A percentile compares a stretch with the other conserved stretches of the same genome.
Conservation (phyloP, 2,113 vertebrate species). For the Pollimyrus isidori region DNA sequence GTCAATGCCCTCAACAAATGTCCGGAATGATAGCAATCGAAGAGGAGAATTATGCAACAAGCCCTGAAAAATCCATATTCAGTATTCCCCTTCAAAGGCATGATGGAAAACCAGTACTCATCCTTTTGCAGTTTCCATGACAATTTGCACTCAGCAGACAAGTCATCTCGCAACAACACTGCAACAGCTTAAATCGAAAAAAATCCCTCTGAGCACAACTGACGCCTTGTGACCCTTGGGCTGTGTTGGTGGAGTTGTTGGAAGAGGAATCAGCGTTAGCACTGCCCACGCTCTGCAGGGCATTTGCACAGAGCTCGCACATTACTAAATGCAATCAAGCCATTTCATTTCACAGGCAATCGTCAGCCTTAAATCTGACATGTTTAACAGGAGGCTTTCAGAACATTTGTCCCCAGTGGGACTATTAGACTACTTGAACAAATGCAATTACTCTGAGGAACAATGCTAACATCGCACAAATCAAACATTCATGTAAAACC, state of each 20-base stretch:
- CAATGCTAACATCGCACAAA: background rate
- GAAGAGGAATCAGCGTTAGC: background rate
- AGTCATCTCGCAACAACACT: background rate
- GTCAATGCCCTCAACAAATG: background rate
- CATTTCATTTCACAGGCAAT: background rate
- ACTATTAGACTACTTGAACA: background rate
- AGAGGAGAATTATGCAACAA: background rate
- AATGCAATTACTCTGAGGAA: background rate
- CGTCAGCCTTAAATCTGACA: background rate
- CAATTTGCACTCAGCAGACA: background rate
- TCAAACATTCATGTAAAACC: background rate
- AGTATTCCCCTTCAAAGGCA: background rate
- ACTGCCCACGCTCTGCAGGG: background rate
- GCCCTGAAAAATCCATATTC: background rate
- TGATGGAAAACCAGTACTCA: background rate
- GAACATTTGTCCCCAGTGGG: background rate
- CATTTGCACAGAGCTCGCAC: background rate
- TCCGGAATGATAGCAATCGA: background rate
- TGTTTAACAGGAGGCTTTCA: background rate
- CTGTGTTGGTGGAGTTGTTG: background rate
- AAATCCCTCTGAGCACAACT: background rate
- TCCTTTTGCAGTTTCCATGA: conserved; percentile 3
- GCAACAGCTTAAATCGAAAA: background rate
- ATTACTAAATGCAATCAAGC: background rate
- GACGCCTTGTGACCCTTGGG: background rate